Base-by-base conservation (phyloP, 2,113 vertebrate species). In the Ophiodon elongatus region DNA sequence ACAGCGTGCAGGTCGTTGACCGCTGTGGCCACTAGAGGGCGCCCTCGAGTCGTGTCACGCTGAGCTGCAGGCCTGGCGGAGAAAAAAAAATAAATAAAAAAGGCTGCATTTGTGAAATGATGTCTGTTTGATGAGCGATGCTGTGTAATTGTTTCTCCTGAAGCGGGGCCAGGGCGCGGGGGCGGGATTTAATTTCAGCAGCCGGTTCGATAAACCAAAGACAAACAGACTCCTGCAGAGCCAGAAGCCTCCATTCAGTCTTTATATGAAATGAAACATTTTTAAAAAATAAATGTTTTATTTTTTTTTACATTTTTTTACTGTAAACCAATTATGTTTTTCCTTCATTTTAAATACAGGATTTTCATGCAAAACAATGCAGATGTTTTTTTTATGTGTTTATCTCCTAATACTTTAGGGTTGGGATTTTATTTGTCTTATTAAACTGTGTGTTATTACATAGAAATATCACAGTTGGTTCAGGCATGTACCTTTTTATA, bases 151-250 rank as follows among this genome's bases (percentile, higher is more conserved):
- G 54, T 74, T 54, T n/a, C 67, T 21, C 63, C 39, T 45, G 41
- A 76, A 73, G 21, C 43, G 7, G 43, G n/a, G 41, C 33, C 79
- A n/a, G n/a, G n/a, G n/a, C n/a, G n/a, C n/a, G n/a, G n/a, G n/a
- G n/a, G n/a, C n/a, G n/a, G 47, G 76, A 47, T 59, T 31, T 17
- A 37, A 56, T 47, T 47, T 71, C 60, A 76, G 33, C 29, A 29
- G 57, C 43, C 41, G 15, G 4, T 76, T 76, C 7, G 15, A 50
- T 39, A 71, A 80, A 89, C 91, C 91, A 94, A 93, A 94, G 88
- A 90, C 60, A 25, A 64, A 62, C 50, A 21, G 29, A 70, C 5
- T 52, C 45, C 3, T 37, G 25, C 47, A 54, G 76, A 68, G 11
- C 33, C 65, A 66, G 11, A 66, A 50, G 15, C 23, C 68, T 63